Conservation (phyloP, 2,797 vertebrate species). For the Podarcis siculus region DNA sequence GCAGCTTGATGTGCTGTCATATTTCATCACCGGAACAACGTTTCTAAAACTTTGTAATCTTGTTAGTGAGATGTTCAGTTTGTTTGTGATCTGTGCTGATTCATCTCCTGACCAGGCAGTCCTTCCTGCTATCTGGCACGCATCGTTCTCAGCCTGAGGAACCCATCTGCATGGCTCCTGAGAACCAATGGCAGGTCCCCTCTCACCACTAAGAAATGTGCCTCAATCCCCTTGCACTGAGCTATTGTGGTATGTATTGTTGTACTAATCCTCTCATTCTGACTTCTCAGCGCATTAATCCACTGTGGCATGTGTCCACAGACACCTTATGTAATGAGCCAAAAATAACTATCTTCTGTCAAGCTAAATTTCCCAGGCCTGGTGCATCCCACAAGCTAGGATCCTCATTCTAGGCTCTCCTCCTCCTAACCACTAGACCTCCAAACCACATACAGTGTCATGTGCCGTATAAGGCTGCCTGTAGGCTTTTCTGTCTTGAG, state of each 20-base stretch:
- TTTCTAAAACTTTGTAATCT: not conserved
- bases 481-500: not conserved
- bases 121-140: not conserved
- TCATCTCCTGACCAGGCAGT: not conserved
- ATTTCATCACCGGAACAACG: not conserved
- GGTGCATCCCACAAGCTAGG: not conserved
- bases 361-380: not conserved
- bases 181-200: not conserved
- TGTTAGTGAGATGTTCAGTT: not conserved
- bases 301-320: not conserved
- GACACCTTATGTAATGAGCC: conserved; percentile 12
- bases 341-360: conserved; percentile 16
- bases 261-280: conserved; percentile 27
- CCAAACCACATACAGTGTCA: not conserved
- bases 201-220: not conserved
- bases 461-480: not conserved
- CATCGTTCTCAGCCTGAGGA: not conserved
- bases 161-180: not conserved
- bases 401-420: not conserved
- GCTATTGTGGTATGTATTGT: not conserved
- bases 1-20: not conserved
- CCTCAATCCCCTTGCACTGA: not conserved
- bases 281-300: not conserved
- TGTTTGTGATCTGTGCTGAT: not conserved
- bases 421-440: not conserved